Conservation (phyloP, 2,113 vertebrate genomes). For the Vimba vimba region DNA sequence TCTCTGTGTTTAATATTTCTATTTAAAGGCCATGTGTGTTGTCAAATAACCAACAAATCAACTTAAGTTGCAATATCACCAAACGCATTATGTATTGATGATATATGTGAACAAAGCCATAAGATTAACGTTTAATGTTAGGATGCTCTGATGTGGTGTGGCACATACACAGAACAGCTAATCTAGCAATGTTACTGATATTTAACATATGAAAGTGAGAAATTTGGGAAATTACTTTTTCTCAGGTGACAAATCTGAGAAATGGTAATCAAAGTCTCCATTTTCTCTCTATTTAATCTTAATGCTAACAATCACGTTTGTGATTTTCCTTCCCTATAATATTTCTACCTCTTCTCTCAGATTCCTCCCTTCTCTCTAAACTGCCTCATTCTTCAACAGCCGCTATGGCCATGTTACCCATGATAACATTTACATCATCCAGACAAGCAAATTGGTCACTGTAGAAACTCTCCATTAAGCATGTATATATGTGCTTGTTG, state of each 20-base stretch:
- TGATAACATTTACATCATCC: constrained; percentile 40
- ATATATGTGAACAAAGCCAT: background rate
- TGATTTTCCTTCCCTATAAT: background rate
- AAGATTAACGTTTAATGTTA: background rate
- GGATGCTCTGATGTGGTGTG: background rate
- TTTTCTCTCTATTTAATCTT: background rate
- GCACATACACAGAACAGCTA: background rate
- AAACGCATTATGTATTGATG: background rate
- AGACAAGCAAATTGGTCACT: constrained; percentile 41
- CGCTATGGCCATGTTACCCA: constrained; percentile 35
- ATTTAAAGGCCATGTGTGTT: too few relatives aligned
- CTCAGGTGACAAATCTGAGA: background rate
- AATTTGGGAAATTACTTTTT: background rate
- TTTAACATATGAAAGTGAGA: background rate
- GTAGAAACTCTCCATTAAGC: constrained; percentile 32
- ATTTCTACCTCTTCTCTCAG: background rate
- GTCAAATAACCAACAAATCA: background rate
- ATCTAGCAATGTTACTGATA: background rate
- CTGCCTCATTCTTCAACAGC: constrained; percentile 15
- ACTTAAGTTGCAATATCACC: background rate
- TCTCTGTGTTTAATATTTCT: too few relatives aligned
- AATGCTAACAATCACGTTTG: background rate
- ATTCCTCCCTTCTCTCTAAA: background rate
- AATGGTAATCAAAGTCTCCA: background rate
- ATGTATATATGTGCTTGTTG: constrained; percentile 31